These are phyloP conservation scores for Eristalis arbustorum DNA, from an alignment of 2,888 invertebrate species.

Conservation along the genomic window DNA sequence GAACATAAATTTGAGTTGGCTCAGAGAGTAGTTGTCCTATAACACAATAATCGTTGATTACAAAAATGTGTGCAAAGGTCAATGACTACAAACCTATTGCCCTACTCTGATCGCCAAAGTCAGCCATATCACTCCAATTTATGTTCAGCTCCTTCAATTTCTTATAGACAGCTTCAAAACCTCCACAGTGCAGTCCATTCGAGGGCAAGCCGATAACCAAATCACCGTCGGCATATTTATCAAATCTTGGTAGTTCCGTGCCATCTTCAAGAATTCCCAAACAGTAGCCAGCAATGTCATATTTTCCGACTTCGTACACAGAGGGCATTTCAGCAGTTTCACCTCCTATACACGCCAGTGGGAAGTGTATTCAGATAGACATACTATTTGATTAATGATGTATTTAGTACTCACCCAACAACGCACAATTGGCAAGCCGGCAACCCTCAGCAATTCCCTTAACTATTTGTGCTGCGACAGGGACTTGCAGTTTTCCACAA, in stretches of 20 bases:
- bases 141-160: conserved; percentile 86
- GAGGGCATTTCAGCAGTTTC: conserved; percentile 99
- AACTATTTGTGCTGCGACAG: conserved; percentile 88
- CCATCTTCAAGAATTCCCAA: conserved; percentile 94
- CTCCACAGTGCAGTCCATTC: conserved; percentile 96
- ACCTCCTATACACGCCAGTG: conserved; percentile 82
- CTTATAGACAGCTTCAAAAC: conserved; percentile 93
- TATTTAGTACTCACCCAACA: conserved; percentile 85
- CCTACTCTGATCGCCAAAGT: conserved; percentile 82
- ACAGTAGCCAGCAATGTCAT: conserved; percentile 97
- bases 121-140: conserved; percentile 83
- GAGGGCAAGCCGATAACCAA: conserved; percentile 92
- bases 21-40: conserved; percentile 89
- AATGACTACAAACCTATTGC: conserved; percentile 82
- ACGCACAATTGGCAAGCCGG: conserved; percentile 89
- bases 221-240: conserved; percentile 87
- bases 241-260: conserved; percentile 85
- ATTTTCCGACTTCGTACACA: conserved; percentile 92
- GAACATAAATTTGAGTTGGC: conserved; percentile 94
- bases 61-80: not conserved
- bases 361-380: not conserved
- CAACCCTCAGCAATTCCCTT: conserved; percentile 95
- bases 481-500: conserved; percentile 90
- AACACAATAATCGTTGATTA: not conserved
- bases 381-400: not conserved